phyloP scores from a whole-genome alignment of 1,140 invertebrate genomes.

The Drosophila insularis region DNA sequence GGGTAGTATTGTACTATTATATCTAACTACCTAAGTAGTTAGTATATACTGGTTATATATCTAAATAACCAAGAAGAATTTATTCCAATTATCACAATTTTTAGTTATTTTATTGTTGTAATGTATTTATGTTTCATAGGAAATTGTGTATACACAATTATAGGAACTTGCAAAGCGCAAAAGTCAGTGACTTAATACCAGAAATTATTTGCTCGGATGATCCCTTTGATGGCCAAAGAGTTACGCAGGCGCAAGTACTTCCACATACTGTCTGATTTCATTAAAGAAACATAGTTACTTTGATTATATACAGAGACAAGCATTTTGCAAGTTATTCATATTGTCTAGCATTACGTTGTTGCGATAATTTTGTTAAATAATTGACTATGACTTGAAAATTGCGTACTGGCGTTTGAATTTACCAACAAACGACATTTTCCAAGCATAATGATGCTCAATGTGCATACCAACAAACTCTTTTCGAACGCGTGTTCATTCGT shows the following conservation, averaged over 20 bases:
- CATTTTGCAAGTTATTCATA: slow-evolving; percentile 36
- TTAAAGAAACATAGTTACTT: slow-evolving; percentile 37
- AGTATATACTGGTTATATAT: too few relatives aligned
- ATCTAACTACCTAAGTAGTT: background rate
- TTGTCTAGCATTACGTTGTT: slow-evolving; percentile 37
- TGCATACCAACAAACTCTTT: slow-evolving; percentile 27
- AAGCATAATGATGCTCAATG: slow-evolving; percentile 7
- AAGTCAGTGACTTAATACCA: slow-evolving; percentile 78
- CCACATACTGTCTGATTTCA: slow-evolving; percentile 53
- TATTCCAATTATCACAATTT: background rate
- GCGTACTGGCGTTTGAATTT: slow-evolving; percentile 35
- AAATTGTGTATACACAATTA: slow-evolving; percentile 16
- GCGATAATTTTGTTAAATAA: slow-evolving; percentile 70
- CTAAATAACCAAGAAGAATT: background rate
- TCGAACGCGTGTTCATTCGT: slow-evolving; percentile 46
- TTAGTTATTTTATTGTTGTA: background rate
- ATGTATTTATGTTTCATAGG: background rate
- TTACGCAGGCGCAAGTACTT: slow-evolving; percentile 60
- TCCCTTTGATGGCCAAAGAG: slow-evolving; percentile 48
- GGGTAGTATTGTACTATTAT: background rate
- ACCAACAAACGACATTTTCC: slow-evolving; percentile 13
- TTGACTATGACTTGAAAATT: slow-evolving; percentile 65
- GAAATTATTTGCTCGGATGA: slow-evolving; percentile 67
- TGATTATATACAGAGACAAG: background rate
- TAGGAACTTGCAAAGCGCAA: slow-evolving; percentile 30